Percentiles rank a stretch among this genome's conserved stretches.
phyloP scores from a whole-genome alignment of 2,797 vertebrate species.

The Chelidonichthys spinosus region DNA sequence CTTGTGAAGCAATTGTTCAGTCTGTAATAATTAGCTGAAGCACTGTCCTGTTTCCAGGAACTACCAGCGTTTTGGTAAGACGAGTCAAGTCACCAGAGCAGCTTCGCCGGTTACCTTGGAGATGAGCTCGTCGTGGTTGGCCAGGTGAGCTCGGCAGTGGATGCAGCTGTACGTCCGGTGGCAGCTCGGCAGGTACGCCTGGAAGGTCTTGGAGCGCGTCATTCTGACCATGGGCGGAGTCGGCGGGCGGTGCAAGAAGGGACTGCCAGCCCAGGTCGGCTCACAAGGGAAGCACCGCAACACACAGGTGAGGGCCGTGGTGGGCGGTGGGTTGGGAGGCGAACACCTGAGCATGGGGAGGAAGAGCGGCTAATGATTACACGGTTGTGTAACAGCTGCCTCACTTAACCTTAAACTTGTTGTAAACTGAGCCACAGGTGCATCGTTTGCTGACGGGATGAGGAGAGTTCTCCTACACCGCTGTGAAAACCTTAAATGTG shows the following conservation, averaged over 20 bases:
- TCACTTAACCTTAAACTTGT: slow-evolving; percentile 2
- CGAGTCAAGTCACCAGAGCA: slow-evolving; percentile 1
- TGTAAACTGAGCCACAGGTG: slow-evolving; percentile 42
- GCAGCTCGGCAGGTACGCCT: slow-evolving; percentile 97
- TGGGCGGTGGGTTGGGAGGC: slow-evolving; percentile 92
- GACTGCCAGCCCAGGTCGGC: slow-evolving; percentile 96
- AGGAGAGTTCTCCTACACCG: slow-evolving; percentile 23
- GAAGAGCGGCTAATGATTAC: slow-evolving; percentile 17
- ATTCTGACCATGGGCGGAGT: slow-evolving; percentile 93
- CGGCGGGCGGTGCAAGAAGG: slow-evolving; percentile 94
- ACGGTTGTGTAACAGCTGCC: slow-evolving; percentile 33
- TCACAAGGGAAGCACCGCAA: slow-evolving; percentile 99
- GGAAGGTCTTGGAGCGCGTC: slow-evolving; percentile 98
- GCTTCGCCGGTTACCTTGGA: slow-evolving; percentile 89
- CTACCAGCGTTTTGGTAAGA: slow-evolving; percentile 9
- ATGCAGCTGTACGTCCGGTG: slow-evolving; percentile 99
- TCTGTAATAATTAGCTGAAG: slow-evolving; percentile 28
- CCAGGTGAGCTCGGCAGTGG: slow-evolving; percentile 97
- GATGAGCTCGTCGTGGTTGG: slow-evolving; percentile 99
- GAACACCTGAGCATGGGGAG: slow-evolving; percentile 77
- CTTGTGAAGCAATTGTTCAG: neutral
- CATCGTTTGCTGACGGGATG: slow-evolving; percentile 43
- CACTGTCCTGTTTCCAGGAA: slow-evolving; percentile 18
- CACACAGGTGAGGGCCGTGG: slow-evolving; percentile 99
- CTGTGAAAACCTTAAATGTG: slow-evolving; percentile 28